Evolutionary conservation across 1,140 invertebrate genomes (phyloP).

Genomic region (Eciton burchellii): DNA sequence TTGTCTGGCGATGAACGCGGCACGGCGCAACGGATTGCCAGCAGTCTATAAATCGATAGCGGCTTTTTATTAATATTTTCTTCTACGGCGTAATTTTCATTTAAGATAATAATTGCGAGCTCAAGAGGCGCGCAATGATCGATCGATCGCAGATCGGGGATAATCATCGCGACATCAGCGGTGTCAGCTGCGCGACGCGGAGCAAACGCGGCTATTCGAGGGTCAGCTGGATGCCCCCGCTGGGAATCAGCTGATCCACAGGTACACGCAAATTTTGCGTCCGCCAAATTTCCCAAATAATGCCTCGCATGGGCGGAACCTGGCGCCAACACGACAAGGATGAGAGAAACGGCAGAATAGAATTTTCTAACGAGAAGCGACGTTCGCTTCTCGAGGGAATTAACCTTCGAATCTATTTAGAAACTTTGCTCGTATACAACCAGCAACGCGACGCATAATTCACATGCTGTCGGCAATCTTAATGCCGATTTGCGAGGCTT

Average conservation of each 20-base stretch:
- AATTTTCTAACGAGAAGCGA: no score
- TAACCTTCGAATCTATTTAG: neutral
- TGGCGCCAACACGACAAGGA: neutral
- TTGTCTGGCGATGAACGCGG: neutral
- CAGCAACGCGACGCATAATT: neutral
- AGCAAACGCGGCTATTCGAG: slow-evolving; percentile 51
- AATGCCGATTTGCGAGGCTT: no score
- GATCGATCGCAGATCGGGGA: slow-evolving; percentile 41
- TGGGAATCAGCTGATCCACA: slow-evolving; percentile 71
- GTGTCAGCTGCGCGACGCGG: slow-evolving; percentile 25
- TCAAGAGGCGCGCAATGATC: slow-evolving; percentile 13
- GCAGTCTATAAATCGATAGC: neutral
- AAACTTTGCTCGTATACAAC: neutral
- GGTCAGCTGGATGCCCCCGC: slow-evolving; percentile 64
- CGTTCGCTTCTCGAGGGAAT: neutral
- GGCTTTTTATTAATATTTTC: neutral
- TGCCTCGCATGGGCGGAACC: neutral
- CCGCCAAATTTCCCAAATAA: neutral
- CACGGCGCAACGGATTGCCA: neutral
- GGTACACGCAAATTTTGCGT: slow-evolving; percentile 4
- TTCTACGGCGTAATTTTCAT: neutral
- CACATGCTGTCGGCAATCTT: neutral
- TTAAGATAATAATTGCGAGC: slow-evolving; percentile 11
- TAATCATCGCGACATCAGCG: slow-evolving; percentile 55
- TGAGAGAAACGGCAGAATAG: neutral